These are phyloP conservation scores for Chelidonichthys spinosus DNA, from an alignment of 2,797 vertebrate species.

Conservation along the genomic window DNA sequence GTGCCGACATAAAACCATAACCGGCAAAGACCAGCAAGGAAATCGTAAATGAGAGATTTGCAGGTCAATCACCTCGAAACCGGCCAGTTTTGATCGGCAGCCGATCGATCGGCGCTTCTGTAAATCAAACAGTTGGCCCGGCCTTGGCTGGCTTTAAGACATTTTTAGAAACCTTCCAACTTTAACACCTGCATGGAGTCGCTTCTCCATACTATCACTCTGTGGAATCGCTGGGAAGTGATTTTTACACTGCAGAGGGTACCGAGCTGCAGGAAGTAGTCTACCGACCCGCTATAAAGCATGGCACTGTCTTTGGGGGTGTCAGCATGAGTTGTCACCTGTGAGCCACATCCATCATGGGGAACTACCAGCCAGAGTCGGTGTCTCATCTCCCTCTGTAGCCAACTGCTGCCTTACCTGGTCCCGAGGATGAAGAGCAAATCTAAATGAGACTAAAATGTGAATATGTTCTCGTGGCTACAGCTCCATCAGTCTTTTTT, in stretches of 20 bases:
- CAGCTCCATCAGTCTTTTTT: not conserved
- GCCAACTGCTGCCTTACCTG: constrained; percentile 36
- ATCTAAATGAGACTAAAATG: constrained; percentile 5
- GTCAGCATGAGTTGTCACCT: constrained; percentile 72
- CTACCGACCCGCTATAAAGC: constrained; percentile 60
- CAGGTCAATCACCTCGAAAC: no score
- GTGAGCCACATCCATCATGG: constrained; percentile 67
- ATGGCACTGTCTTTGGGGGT: constrained; percentile 66
- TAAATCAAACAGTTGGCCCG: not conserved
- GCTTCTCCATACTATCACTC: constrained; percentile 37
- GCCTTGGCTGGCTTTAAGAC: constrained; percentile 13
- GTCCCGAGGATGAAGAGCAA: constrained; percentile 6
- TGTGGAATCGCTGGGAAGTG: constrained; percentile 36
- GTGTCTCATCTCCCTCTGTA: constrained; percentile 52
- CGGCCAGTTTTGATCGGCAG: no score
- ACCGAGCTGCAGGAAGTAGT: constrained; percentile 51
- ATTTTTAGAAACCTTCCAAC: constrained; percentile 51
- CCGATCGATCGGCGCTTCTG: no score
- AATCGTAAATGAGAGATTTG: no score
- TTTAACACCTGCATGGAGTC: constrained; percentile 32
- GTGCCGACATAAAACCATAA: no score
- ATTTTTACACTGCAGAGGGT: constrained; percentile 50
- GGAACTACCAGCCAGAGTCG: constrained; percentile 60
- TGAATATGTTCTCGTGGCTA: not conserved
- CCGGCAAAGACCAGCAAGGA: no score